These are phyloP conservation scores for Dendrocincla fuliginosa DNA, from an alignment of 2,797 vertebrate species.

Conservation along the genomic window DNA sequence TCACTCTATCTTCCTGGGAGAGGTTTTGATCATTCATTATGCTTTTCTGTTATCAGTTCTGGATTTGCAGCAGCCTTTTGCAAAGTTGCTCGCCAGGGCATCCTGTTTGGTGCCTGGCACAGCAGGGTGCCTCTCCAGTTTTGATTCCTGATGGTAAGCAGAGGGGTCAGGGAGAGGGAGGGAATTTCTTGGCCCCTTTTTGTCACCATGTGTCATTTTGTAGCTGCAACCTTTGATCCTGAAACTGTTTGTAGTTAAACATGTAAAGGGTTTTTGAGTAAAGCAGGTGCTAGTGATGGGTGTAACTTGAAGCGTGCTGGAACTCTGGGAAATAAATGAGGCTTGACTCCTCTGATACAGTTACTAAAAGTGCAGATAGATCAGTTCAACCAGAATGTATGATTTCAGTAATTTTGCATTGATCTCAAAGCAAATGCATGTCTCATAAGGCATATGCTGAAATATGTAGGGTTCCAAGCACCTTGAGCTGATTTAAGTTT, in stretches of 20 bases:
- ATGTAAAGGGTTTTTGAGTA: not conserved
- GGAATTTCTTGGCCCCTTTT: not conserved
- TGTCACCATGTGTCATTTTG: not conserved
- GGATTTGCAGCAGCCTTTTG: not conserved
- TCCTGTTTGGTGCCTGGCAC: not conserved
- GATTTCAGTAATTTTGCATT: not conserved
- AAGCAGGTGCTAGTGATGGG: not conserved
- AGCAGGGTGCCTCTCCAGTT: not conserved
- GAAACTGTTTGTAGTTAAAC: not conserved
- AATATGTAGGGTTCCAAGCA: not conserved
- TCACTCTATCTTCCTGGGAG: not conserved
- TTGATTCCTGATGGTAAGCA: not conserved
- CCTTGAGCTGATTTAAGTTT: not conserved
- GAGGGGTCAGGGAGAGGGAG: not conserved
- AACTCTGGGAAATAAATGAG: not conserved
- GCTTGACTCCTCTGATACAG: not conserved
- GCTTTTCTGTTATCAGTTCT: not conserved
- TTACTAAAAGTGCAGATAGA: not conserved
- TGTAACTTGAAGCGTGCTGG: not conserved
- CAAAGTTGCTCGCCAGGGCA: not conserved
- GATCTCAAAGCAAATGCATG: not conserved
- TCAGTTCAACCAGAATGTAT: not conserved
- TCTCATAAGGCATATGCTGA: not conserved
- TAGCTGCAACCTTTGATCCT: not conserved
- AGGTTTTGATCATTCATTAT: not conserved